Base-by-base conservation (phyloP, 2,797 vertebrate genomes). In the Triplophysa yarkandensis region DNA sequence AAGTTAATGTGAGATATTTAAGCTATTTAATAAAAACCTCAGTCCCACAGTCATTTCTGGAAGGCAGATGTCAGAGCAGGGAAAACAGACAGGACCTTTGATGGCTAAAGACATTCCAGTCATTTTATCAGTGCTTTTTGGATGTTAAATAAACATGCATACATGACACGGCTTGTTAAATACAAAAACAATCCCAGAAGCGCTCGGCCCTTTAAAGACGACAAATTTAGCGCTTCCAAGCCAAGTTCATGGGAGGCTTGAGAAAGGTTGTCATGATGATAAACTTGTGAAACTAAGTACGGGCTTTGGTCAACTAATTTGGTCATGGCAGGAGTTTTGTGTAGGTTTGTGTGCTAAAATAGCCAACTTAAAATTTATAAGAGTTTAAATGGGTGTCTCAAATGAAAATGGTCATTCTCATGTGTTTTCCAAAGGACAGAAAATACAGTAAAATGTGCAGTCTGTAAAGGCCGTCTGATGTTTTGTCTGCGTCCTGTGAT, bases 1-100 rank as follows among this genome's bases (percentile, higher is more conserved):
- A 93, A 92, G 88, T 91, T 92, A 84, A 90, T 82, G 77, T 68
- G 10, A 91, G 84, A 85, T 90, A 92, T 93, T 90, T 80, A 79
- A 92, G 83, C 86, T 91, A 92, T 92, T 88, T 81, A 76, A 82
- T 43, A 85, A 80, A 81, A 76, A 80, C 79, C 48, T 13, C 66
- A 84, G 83, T 89, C 89, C 84, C 84, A 87, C 85, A 86, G 83
- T 85, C 82, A 85, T 83, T 63, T 28, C 76, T 83, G 86, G 84
- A 84, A 87, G 86, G 83, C 86, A 81, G 84, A 87, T 88, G 88
- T 90, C 86, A 13, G 87, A 83, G 79, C 81, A 87, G 85, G 87
- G 87, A 87, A 89, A 89, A 91, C 85, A 89, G 77, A 65, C 84
- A 68, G 76, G 87, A 89, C 88, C 90, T 90, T 89, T 85, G 85